Percentiles rank a stretch among this genome's conserved stretches.
Conservation (phyloP, 1,140 invertebrate genomes). For the Onthophagus taurus region DNA sequence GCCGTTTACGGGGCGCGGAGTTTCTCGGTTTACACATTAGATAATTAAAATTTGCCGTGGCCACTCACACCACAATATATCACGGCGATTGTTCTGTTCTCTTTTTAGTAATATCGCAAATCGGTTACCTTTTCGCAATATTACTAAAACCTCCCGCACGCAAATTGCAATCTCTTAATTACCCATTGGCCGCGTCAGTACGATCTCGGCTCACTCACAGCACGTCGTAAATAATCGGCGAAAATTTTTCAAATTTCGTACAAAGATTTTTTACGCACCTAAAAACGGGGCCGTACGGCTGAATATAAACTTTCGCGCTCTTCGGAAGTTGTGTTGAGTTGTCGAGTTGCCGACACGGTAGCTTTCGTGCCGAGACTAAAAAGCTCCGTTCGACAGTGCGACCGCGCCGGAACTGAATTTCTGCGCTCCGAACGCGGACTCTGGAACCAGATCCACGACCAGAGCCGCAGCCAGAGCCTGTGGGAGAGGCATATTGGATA, state of each 20-base stretch:
- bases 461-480: conserved; percentile 23
- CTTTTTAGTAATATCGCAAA: conserved; percentile 11
- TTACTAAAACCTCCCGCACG: neutral
- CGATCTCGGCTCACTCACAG: neutral
- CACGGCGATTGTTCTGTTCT: conserved; percentile 3
- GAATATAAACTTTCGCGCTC: neutral
- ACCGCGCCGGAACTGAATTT: too few relatives aligned
- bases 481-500: conserved; percentile 29
- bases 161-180: neutral
- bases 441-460: too few relatives aligned
- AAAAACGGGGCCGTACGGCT: neutral
- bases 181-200: neutral
- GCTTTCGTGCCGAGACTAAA: too few relatives aligned
- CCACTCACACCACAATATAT: conserved; percentile 9
- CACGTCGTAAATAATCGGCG: neutral
- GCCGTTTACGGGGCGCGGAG: too few relatives aligned
- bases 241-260: conserved; percentile 1
- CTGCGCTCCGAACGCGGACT: too few relatives aligned
- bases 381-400: too few relatives aligned
- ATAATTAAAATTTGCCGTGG: conserved; percentile 11
- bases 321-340: too few relatives aligned
- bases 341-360: too few relatives aligned
- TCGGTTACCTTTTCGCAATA: conserved; percentile 8
- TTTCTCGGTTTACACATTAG: too few relatives aligned
- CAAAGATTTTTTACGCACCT: neutral